A percentile compares a stretch with the other conserved stretches of the same genome.
phyloP scores from a whole-genome alignment of 1,140 invertebrate species.

The Penaeus chinensis region DNA sequence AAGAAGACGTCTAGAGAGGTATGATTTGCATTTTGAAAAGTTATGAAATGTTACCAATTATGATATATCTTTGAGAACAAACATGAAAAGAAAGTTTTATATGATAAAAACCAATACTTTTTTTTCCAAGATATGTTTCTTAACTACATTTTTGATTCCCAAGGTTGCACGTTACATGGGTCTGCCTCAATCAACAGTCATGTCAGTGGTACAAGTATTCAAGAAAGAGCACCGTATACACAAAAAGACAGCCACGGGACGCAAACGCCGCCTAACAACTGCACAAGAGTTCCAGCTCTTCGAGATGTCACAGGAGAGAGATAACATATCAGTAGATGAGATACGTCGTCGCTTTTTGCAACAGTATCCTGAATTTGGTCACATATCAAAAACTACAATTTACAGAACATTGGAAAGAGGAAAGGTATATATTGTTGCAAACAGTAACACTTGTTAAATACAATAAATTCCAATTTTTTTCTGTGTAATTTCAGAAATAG shows the following conservation, averaged over 20 bases:
- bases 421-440: conserved; percentile 37
- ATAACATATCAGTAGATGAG: conserved; percentile 62
- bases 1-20: conserved; percentile 64
- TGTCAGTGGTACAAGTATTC: conserved; percentile 63
- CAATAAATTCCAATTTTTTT: not conserved
- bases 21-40: not conserved
- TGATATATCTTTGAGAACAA: too few relatives aligned
- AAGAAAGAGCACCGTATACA: conserved; percentile 63
- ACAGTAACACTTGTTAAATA: not conserved
- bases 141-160: not conserved
- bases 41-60: too few relatives aligned
- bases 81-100: not conserved
- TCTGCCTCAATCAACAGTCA: conserved; percentile 62
- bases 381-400: conserved; percentile 63
- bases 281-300: conserved; percentile 62
- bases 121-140: not conserved
- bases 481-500: too few relatives aligned
- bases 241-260: conserved; percentile 62
- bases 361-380: conserved; percentile 58
- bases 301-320: conserved; percentile 63
- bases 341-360: conserved; percentile 60
- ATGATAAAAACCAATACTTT: not conserved
- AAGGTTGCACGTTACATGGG: conserved; percentile 62
- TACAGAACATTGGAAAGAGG: conserved; percentile 63
- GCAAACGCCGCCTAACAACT: conserved; percentile 60